Evolutionary conservation across 2,113 vertebrate genomes (phyloP).

Genomic region (Scytalopus superciliaris): DNA sequence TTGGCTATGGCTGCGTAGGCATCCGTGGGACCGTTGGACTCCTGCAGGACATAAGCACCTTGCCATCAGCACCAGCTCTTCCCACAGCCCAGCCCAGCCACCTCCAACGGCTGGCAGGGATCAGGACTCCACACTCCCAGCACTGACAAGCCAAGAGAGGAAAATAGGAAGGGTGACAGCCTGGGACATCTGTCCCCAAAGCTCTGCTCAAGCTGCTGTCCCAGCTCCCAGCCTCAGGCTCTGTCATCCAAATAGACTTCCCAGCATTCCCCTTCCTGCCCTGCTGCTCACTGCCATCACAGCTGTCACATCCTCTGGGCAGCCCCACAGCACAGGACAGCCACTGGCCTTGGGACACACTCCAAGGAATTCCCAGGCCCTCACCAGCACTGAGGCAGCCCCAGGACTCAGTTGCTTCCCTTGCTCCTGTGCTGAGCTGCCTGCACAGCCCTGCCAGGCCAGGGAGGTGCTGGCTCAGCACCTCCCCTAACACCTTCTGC

Average conservation of each 20-base stretch:
- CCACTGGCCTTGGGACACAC: not conserved
- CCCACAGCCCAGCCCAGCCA: not conserved
- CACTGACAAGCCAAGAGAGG: not conserved
- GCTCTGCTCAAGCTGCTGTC: not conserved
- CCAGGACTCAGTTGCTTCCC: not conserved
- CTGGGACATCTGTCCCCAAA: not conserved
- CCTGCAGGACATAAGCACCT: slow-evolving; percentile 69
- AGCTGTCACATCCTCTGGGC: not conserved
- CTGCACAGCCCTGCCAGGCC: fast-evolving
- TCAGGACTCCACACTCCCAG: not conserved
- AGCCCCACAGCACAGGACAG: not conserved
- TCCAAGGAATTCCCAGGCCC: not conserved
- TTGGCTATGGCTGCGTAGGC: slow-evolving; percentile 92
- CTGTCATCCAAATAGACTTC: not conserved
- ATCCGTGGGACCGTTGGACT: slow-evolving; percentile 86
- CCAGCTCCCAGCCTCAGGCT: not conserved
- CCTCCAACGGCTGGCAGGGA: not conserved
- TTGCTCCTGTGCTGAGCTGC: fast-evolving
- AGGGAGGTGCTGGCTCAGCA: not conserved
- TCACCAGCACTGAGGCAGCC: not conserved
- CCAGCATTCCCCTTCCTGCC: not conserved
- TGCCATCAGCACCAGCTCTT: not conserved
- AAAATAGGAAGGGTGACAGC: not conserved
- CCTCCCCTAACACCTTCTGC: not conserved
- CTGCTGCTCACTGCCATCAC: not conserved